Conservation (phyloP, 2,888 invertebrate genomes). For the Dromius quadrimaculatus region DNA sequence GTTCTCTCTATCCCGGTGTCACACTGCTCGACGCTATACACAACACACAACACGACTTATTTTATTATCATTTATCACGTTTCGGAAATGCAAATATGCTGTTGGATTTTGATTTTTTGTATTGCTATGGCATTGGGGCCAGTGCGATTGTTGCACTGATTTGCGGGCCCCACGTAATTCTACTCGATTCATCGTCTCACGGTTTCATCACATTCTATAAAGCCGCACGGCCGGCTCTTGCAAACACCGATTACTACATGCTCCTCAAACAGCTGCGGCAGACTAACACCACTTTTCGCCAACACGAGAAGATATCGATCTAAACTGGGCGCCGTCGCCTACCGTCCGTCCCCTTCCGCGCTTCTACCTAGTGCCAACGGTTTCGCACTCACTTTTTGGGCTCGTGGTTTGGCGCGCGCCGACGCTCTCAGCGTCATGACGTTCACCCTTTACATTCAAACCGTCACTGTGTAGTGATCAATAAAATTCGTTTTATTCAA, state of each 20-base stretch:
- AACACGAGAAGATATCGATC: slow-evolving; percentile 27
- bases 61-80: slow-evolving; percentile 22
- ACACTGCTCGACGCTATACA: slow-evolving; percentile 41
- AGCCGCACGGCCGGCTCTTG: slow-evolving; percentile 30
- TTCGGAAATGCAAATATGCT: not conserved
- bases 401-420: not conserved
- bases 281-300: slow-evolving; percentile 6
- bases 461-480: not conserved
- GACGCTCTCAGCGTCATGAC: not conserved
- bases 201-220: slow-evolving; percentile 36
- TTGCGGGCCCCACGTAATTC: not conserved
- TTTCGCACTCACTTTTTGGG: not conserved
- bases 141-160: not conserved
- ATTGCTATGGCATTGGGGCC: not conserved
- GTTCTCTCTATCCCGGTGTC: slow-evolving; percentile 53
- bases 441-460: not conserved
- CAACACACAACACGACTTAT: slow-evolving; percentile 4
- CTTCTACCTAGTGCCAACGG: not conserved
- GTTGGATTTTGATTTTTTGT: not conserved
- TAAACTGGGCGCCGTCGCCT: slow-evolving; percentile 6
- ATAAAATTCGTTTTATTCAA: not conserved
- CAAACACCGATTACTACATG: slow-evolving; percentile 26
- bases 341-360: not conserved
- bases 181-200: slow-evolving; percentile 28
- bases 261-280: not conserved